Percentiles rank a stretch among this genome's conserved stretches.
These are phyloP conservation scores for Nemapogon koenigi DNA, from an alignment of 2,888 invertebrate species.

Conservation along the genomic window DNA sequence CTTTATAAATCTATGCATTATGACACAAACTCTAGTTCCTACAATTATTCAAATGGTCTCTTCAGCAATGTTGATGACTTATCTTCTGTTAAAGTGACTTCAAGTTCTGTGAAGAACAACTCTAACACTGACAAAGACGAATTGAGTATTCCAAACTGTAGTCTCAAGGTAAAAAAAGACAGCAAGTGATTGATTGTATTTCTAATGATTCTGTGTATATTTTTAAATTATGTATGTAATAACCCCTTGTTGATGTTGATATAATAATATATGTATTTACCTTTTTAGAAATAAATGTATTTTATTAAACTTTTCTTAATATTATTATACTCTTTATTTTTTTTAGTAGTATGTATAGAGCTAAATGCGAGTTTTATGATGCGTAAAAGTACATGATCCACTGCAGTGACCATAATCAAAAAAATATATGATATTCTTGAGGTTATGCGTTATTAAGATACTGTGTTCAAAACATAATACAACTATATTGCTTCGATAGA, in stretches of 20 bases:
- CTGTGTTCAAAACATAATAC: no score
- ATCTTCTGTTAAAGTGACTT: constrained; percentile 60
- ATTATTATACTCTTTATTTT: background rate
- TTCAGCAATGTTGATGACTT: constrained; percentile 63
- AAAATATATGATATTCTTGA: no score
- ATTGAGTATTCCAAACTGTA: constrained; percentile 53
- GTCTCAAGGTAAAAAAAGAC: constrained; percentile 39
- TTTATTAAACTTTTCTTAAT: constrained; percentile 1
- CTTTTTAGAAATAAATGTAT: constrained; percentile 1
- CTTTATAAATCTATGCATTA: constrained; percentile 47
- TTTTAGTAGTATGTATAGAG: no score
- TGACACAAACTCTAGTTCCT: constrained; percentile 55
- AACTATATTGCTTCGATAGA: no score
- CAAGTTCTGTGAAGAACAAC: constrained; percentile 46
- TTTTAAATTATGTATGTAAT: background rate
- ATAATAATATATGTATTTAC: no score
- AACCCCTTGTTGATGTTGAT: no score
- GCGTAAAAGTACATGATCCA: no score
- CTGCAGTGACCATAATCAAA: no score
- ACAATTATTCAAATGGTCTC: constrained; percentile 43
- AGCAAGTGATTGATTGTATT: background rate
- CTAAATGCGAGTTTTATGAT: no score
- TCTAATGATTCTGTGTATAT: background rate
- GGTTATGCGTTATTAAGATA: no score
- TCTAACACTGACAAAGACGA: constrained; percentile 56